phyloP scores from a whole-genome alignment of 2,113 vertebrate species.

The Pollimyrus isidori region DNA sequence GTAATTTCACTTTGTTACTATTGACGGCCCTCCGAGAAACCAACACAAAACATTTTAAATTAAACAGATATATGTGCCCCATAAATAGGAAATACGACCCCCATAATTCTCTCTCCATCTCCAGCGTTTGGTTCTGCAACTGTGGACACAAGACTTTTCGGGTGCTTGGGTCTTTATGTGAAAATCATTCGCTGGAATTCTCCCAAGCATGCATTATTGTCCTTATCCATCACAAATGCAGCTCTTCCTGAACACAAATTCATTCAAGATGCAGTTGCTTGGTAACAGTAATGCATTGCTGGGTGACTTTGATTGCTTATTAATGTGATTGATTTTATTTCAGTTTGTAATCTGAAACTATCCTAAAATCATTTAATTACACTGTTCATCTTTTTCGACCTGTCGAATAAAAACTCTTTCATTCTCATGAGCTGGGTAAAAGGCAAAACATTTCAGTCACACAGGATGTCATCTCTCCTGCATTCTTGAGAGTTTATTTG shows the following conservation, averaged over 20 bases:
- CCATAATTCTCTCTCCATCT: background rate
- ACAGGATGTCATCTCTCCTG: background rate
- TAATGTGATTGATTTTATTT: background rate
- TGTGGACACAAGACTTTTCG: background rate
- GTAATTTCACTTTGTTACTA: background rate
- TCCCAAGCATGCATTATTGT: background rate
- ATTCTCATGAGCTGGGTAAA: background rate
- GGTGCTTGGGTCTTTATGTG: background rate
- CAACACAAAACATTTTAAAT: constrained; percentile 4
- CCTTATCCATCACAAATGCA: constrained; percentile 3
- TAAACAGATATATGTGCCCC: background rate
- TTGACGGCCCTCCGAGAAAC: too few species aligned
- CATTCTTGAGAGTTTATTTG: background rate
- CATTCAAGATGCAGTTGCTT: background rate
- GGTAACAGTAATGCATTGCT: background rate
- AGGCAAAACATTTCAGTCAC: background rate
- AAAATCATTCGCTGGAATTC: constrained; percentile 12
- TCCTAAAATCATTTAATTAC: constrained; percentile 10
- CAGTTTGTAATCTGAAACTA: background rate
- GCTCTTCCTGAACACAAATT: constrained; percentile 4
- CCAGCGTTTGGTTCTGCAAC: background rate
- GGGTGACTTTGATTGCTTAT: constrained; percentile 3
- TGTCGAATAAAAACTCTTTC: background rate
- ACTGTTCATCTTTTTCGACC: background rate
- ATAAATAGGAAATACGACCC: background rate